Percentiles rank a stretch among this genome's conserved stretches.
Conservation (phyloP, 2,797 vertebrate genomes). For the Falco berigora region DNA sequence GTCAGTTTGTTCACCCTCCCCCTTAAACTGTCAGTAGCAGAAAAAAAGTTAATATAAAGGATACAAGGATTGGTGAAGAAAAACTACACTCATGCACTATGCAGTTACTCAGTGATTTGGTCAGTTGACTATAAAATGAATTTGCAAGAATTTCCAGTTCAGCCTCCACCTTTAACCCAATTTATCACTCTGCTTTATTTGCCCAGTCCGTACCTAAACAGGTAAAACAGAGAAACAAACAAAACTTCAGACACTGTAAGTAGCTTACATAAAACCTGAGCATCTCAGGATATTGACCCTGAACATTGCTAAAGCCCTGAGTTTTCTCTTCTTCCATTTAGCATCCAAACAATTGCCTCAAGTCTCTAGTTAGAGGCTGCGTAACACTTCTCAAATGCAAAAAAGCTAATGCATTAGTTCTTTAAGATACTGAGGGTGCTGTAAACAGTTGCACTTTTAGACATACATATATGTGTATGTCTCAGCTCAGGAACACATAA, state of each 20-base stretch:
- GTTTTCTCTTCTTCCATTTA: not conserved
- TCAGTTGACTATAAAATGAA: not conserved
- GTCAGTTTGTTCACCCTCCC: not conserved
- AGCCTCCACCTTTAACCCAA: not conserved
- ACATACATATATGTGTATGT: not conserved
- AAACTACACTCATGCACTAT: not conserved
- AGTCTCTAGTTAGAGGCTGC: not conserved
- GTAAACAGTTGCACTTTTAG: not conserved
- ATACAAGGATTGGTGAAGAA: not conserved
- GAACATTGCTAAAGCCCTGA: not conserved
- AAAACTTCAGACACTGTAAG: not conserved
- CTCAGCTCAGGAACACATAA: not conserved
- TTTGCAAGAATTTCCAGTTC: not conserved
- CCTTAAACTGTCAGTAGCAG: not conserved
- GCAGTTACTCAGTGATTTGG: not conserved
- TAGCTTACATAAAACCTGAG: not conserved
- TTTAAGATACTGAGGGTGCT: not conserved
- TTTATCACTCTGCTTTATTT: not conserved
- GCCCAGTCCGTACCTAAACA: not conserved
- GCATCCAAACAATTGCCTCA: not conserved
- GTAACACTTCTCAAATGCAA: not conserved
- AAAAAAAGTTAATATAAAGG: not conserved
- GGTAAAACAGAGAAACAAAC: not conserved
- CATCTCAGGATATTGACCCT: not conserved
- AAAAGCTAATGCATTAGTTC: not conserved